Evolutionary conservation across 2,113 vertebrate species (phyloP).

Genomic region (Entosphenus tridentatus): DNA sequence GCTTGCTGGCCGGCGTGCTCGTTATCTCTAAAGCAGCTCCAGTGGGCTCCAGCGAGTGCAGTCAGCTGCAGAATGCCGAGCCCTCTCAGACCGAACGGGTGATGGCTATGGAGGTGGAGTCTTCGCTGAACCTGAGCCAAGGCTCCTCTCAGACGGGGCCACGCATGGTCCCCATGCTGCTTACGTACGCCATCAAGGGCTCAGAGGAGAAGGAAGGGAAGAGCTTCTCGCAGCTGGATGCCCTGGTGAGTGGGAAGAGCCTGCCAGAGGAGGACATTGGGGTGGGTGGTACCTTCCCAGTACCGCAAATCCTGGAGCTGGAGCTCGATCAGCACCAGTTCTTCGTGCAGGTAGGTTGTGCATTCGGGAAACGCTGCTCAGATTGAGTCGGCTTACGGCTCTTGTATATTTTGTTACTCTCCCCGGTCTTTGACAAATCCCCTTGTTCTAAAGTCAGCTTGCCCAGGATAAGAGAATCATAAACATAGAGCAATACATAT

Average conservation of each 20-base stretch:
- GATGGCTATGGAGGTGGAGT: constrained; percentile 68
- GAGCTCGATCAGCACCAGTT: constrained; percentile 75
- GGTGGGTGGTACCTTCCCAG: constrained; percentile 34
- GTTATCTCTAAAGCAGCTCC: constrained; percentile 51
- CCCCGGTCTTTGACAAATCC: too few species aligned
- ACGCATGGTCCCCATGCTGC: constrained; percentile 56
- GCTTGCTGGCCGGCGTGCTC: constrained; percentile 74
- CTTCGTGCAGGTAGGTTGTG: too few species aligned
- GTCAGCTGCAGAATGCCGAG: constrained; percentile 1
- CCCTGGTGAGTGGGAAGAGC: constrained; percentile 68
- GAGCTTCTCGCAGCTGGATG: constrained; percentile 94
- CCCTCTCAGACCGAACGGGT: constrained; percentile 53
- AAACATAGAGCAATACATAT: too few species aligned
- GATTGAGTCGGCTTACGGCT: too few species aligned
- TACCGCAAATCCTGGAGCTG: constrained; percentile 98
- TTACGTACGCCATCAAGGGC: constrained; percentile 92
- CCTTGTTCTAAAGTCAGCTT: too few species aligned
- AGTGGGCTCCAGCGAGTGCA: too few species aligned
- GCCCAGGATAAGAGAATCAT: too few species aligned
- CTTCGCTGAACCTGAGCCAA: constrained; percentile 46
- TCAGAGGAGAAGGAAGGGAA: constrained; percentile 91
- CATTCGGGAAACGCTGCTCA: too few species aligned
- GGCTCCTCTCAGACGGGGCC: not conserved
- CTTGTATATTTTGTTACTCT: too few species aligned
- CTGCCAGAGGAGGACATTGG: constrained; percentile 67